These are phyloP conservation scores for Smittia aterrima DNA, from an alignment of 2,888 invertebrate genomes.

Conservation along the genomic window DNA sequence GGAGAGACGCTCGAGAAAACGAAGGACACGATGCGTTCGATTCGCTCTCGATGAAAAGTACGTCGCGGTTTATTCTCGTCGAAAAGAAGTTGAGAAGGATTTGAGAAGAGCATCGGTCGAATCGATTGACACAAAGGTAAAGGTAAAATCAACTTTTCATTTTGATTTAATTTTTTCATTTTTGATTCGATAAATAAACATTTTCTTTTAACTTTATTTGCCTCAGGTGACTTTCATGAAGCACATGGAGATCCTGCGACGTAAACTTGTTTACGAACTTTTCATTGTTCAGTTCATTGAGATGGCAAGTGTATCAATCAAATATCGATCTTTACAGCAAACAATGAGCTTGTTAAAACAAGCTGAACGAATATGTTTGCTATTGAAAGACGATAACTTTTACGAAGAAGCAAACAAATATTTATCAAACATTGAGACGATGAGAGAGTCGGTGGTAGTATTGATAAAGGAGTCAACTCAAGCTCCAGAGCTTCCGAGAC, in stretches of 20 bases:
- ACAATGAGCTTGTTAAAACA: slow-evolving; percentile 69
- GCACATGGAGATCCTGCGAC: slow-evolving; percentile 59
- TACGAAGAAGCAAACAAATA: slow-evolving; percentile 59
- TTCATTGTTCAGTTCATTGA: slow-evolving; percentile 71
- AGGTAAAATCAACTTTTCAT: too few relatives aligned
- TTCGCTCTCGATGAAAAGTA: slow-evolving; percentile 25
- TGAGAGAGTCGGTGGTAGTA: slow-evolving; percentile 55
- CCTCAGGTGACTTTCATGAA: slow-evolving; percentile 35
- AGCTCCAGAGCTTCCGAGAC: slow-evolving; percentile 47
- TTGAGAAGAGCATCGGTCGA: slow-evolving; percentile 53
- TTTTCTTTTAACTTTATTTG: background rate
- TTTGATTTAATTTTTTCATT: too few relatives aligned
- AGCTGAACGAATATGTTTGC: slow-evolving; percentile 64
- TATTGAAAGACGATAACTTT: slow-evolving; percentile 60
- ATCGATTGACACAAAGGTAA: slow-evolving; percentile 61
- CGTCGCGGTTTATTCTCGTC: slow-evolving; percentile 46
- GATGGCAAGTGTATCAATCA: slow-evolving; percentile 65
- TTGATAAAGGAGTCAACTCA: slow-evolving; percentile 19
- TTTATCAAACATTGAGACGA: slow-evolving; percentile 57
- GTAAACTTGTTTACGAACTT: slow-evolving; percentile 64
- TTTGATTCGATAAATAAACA: background rate
- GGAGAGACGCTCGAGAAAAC: slow-evolving; percentile 44
- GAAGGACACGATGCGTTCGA: slow-evolving; percentile 40
- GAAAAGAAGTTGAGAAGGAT: slow-evolving; percentile 49
- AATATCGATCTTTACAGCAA: slow-evolving; percentile 61